Evolutionary conservation across 2,113 vertebrate genomes (phyloP), one percentile per base, ranked within the genome.

Genomic region (Sander vitreus): DNA sequence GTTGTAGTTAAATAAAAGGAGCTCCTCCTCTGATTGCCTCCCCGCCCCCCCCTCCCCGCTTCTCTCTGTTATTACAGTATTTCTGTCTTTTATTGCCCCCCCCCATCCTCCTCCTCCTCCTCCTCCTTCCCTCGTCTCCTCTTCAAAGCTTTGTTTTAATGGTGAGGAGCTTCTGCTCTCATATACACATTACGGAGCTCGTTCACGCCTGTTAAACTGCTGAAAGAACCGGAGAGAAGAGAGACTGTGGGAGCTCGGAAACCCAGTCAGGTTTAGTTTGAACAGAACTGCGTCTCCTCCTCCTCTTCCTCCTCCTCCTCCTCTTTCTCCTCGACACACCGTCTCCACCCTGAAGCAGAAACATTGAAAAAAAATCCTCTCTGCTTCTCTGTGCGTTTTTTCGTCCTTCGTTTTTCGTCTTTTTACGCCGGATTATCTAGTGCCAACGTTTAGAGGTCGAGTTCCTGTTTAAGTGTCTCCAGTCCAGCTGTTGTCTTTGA

Each of bases 111-210:
- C 58, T 25, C 57, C n/a, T n/a, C 21, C 16, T 5, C 23, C 45
- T 15, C 15, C 36, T 16, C 23, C 33, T 27, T 65, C 21, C 11
- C 53, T 55, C 62, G 1, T 9, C n/a, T 68, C 67, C 23, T 54
- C 73, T 63, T 83, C 83, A 88, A 76, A 85, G 87, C 70, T 63
- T 83, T 64, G 65, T 84, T 88, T 82, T 85, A 85, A 83, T 89
- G 84, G 72, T 70, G 80, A 80, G 80, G 76, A 71, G 66, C 67
- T 84, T 80, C 33, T 33, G 6, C 6, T 33, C 87, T 73, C 64
- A 68, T 73, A 80, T 84, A 84, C 66, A 69, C 76, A 64, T 73
- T 33, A 57, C 54, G 57, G 50, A 81, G 80, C 76, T 48, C 63
- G n/a, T 88, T 84, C 84, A 78, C 67, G 81, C 68, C 75, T 87